Evolutionary conservation across 1,140 invertebrate species (phyloP), one percentile per base, ranked within the genome.

Genomic region (Drosophila kanapiae): DNA sequence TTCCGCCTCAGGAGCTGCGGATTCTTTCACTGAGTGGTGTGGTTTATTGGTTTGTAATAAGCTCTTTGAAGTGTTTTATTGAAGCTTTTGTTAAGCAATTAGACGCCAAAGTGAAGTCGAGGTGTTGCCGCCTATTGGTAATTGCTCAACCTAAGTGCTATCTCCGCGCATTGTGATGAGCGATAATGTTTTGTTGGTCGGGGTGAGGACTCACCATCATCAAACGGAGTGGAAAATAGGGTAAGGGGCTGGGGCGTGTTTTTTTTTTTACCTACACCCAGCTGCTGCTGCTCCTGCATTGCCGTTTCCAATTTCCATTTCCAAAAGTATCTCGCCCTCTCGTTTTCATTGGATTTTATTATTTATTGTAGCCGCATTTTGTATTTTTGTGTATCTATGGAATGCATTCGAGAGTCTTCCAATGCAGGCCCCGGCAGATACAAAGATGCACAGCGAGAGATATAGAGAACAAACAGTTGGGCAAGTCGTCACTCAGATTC

Each of bases 361-460:
- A 91, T 87, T 91, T 91, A 91, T 91, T 82, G 81, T 87, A 87
- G 82, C 77, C 77, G 87, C 71, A 88, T 88, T 88, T 88, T 78
- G 23, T 84, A 87, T 91, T 91, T 91, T 91, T 83, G 87, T 91
- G 80, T 88, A 91, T 91, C 88, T 91, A 84, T 91, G 88, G 88
- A 91, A 91, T 91, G 74, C 53, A 62, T 82, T 75, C 80, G 68
- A 78, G 84, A 68, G 78, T 75, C 74, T 85, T 80, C 78, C 64
- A 72, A 60, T 74, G 70, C 56, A 31, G 43, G 23, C 23, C 23
- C 23, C 23, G 23, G 63, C 75, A 58, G 53, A 70, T 16, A 62
- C 56, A 62, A 23, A 62, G 53, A 76, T 45, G 49, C 62, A 54
- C 63, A 81, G 48, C 51, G 31, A 64, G 49, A 82, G 45, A 71